Evolutionary conservation across 2,888 invertebrate species (phyloP), one percentile per base, ranked within the genome.

Genomic region (Hemistola chrysoprasaria): DNA sequence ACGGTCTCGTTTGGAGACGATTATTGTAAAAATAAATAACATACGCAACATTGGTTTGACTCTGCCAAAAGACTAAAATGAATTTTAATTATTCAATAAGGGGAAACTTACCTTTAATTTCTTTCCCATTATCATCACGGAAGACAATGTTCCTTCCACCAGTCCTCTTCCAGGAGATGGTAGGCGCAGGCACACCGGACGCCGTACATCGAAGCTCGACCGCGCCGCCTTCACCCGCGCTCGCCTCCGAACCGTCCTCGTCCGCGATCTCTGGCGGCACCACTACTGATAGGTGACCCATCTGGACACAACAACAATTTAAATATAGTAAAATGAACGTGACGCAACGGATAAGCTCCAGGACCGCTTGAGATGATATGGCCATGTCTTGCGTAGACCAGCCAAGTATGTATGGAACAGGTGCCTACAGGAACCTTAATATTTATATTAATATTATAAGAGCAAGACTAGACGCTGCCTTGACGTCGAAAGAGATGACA

Each of bases 221-320:
- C 0, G 92, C 92, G 0, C 95, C 96, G 0, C 95, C 95, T 77
- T 97, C 96, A 6, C 92, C 90, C 1, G 95, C 93, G 42, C 94
- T 93, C 8, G 93, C 92, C 50, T 94, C 94, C 3, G 93, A 84
- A 0, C 78, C 80, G 6, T 83, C 79, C 16, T 74, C 84, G 48
- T 92, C 92, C 30, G 95, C 90, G 55, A 97, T 96, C 77, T 96
- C 95, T 27, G 96, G 96, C 3, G 96, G 95, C 61, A 96, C 93
- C 54, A 96, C 95, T 51, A 97, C 97, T 70, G 95, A 94, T 65
- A 97, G 91, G 62, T 93, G 91, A 29, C 96, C 97, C 90, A 95
- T 95, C 96, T 96, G 84, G 11, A 8, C 3, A 26, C 8, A 8
- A 26, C 20, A n/a, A 22, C 25, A 28, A 24, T 21, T 11, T 7